Percentiles rank a stretch among this genome's conserved stretches.
Evolutionary conservation across 2,113 vertebrate genomes (phyloP).

Genomic region (Syngnathus typhle): DNA sequence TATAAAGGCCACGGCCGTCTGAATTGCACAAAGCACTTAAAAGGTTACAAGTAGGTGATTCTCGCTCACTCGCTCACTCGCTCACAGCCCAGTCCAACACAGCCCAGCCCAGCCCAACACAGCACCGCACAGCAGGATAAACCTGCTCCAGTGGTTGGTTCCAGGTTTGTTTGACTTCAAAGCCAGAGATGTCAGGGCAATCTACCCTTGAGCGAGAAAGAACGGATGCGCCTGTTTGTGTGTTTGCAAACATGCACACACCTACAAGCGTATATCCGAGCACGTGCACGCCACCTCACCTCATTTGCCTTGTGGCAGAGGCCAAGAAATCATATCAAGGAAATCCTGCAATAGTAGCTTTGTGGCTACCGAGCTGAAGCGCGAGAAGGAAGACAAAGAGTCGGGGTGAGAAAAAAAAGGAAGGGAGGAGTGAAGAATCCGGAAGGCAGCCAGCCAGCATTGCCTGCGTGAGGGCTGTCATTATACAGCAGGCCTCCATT

Average conservation of each 20-base stretch:
- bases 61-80: neutral
- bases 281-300: conserved; percentile 15
- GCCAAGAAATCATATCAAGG: conserved; percentile 42
- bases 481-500: conserved; percentile 65
- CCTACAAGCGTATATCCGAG: neutral
- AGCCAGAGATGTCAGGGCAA: conserved; percentile 53
- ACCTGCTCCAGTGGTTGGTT: conserved; percentile 61
- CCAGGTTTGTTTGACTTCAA: conserved; percentile 60
- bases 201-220: conserved; percentile 41
- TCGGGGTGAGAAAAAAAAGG: neutral
- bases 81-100: neutral
- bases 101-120: no score
- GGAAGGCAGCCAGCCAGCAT: conserved; percentile 34
- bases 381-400: conserved; percentile 36
- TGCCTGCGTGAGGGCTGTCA: conserved; percentile 47
- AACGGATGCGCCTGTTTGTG: conserved; percentile 31
- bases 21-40: neutral
- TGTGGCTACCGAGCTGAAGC: conserved; percentile 26
- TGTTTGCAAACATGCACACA: conserved; percentile 12
- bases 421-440: conserved; percentile 2
- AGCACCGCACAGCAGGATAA: conserved; percentile 47
- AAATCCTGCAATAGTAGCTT: conserved; percentile 31
- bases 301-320: conserved; percentile 27
- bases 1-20: conserved; percentile 3
- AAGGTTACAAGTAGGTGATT: no score